Base-by-base conservation (phyloP, 2,888 invertebrate genomes). In the Volucella inanis region DNA sequence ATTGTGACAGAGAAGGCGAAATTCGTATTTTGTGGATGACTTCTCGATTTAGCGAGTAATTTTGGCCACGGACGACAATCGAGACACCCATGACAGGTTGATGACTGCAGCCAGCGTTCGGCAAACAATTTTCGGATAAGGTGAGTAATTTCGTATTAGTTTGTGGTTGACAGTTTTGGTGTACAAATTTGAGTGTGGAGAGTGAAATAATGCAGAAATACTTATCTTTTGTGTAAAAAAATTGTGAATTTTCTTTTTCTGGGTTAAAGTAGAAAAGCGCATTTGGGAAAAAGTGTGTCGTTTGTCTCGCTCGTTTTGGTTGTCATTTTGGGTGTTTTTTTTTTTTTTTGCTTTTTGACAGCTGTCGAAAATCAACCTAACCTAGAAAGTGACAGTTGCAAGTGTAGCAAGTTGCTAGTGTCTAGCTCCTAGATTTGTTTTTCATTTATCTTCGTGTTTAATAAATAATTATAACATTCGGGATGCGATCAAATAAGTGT, bases 71-170 rank as follows among this genome's bases (percentile, higher is more conserved):
- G 65, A 67, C 64, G 55, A 68, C 52, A 15, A 61, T 54, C 22
- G 47, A 52, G 68, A 22, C 54, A 61, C 71, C 76, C 67, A 81
- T 81, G 85, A 85, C 81, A 85, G 71, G 79, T 84, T 83, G 83
- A 77, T 54, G 54, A 72, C 12, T 57, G 43, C 61, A 54, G 64
- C 64, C 38, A 47, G 68, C 72, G 57, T 71, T 43, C 61, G 62
- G 47, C 47, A 22, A 52, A 50, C 18, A 8, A 50, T 61, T 72
- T 43, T 41, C 15, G 2, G 31, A 22, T 3, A 14, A 59, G 50
- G 76, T 76, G 38, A 67, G 76, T 61, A 31, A 18, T 12, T 41
- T 52, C 38, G 8, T 47, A 15, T 12, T 31, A 3, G 1, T 18
- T 22, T 14, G 0, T 18, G 12, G 0, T 22, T n/a, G 52, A 14